Evolutionary conservation across 2,797 vertebrate genomes (phyloP).

Genomic region (Echeneis naucrates): DNA sequence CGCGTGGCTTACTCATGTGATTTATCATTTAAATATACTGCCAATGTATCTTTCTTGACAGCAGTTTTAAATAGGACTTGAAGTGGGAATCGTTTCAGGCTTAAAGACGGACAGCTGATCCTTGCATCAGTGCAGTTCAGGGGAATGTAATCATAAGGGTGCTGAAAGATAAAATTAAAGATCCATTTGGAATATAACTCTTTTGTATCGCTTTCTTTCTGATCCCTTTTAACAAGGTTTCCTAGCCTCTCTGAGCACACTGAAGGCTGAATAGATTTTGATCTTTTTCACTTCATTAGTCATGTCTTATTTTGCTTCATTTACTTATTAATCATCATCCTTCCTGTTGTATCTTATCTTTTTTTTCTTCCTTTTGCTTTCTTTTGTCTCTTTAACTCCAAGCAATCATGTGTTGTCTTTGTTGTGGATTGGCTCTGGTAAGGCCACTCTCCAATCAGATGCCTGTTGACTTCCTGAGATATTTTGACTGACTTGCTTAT

Average conservation of each 20-base stretch:
- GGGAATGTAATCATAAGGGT: conserved; percentile 42
- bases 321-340: conserved; percentile 68
- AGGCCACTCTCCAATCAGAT: conserved; percentile 74
- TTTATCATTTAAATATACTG: conserved; percentile 54
- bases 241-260: conserved; percentile 28
- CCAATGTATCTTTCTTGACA: conserved; percentile 45
- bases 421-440: conserved; percentile 80
- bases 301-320: conserved; percentile 62
- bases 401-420: conserved; percentile 75
- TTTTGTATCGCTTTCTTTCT: conserved; percentile 20
- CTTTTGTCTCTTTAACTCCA: conserved; percentile 73
- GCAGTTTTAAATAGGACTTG: conserved; percentile 42
- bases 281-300: conserved; percentile 68
- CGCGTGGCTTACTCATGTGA: conserved; percentile 43
- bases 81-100: conserved; percentile 40
- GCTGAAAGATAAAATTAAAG: conserved; percentile 59
- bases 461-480: conserved; percentile 32
- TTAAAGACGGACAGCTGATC: conserved; percentile 44
- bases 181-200: conserved; percentile 39
- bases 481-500: conserved; percentile 75
- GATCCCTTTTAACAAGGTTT: conserved; percentile 42
- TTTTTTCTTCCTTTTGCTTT: conserved; percentile 58
- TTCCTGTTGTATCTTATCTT: conserved; percentile 59
- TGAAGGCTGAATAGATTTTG: conserved; percentile 59
- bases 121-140: conserved; percentile 46